Evolutionary conservation across 2,888 invertebrate species (phyloP).

Genomic region (Acrobasis suavella): DNA sequence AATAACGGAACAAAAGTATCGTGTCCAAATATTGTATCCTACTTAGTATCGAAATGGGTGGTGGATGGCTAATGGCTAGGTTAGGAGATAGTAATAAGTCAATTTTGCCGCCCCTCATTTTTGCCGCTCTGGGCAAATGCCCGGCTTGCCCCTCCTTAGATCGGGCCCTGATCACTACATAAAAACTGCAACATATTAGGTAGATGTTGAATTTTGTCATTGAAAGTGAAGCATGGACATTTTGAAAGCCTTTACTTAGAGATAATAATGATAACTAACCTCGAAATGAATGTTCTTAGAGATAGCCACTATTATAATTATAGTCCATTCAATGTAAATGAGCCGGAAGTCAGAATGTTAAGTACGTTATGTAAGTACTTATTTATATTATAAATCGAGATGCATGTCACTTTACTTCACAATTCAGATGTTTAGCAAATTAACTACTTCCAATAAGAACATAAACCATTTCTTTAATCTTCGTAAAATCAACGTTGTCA

Average conservation of each 20-base stretch:
- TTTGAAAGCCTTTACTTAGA: slow-evolving; percentile 40
- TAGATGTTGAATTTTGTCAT: neutral
- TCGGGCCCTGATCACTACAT: no score
- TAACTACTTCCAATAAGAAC: neutral
- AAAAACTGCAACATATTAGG: neutral
- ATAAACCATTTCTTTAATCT: no score
- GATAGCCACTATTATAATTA: slow-evolving; percentile 44
- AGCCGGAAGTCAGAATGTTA: slow-evolving; percentile 48
- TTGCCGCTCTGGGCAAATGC: no score
- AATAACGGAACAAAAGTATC: no score
- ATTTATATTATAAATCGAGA: neutral
- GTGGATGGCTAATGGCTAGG: no score
- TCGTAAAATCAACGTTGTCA: no score
- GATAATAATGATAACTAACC: slow-evolving; percentile 32
- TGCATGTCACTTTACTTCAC: neutral
- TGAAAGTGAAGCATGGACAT: neutral
- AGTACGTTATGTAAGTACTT: neutral
- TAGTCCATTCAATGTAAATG: slow-evolving; percentile 65
- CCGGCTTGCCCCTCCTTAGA: no score
- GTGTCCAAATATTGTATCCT: no score
- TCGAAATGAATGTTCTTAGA: slow-evolving; percentile 39
- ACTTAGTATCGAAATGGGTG: no score
- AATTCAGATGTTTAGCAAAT: neutral
- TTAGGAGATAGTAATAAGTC: no score
- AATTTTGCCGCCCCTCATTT: no score